A percentile compares a stretch with the other conserved stretches of the same genome.
Conservation (phyloP, 2,797 vertebrate genomes). For the Chelon labrosus region DNA sequence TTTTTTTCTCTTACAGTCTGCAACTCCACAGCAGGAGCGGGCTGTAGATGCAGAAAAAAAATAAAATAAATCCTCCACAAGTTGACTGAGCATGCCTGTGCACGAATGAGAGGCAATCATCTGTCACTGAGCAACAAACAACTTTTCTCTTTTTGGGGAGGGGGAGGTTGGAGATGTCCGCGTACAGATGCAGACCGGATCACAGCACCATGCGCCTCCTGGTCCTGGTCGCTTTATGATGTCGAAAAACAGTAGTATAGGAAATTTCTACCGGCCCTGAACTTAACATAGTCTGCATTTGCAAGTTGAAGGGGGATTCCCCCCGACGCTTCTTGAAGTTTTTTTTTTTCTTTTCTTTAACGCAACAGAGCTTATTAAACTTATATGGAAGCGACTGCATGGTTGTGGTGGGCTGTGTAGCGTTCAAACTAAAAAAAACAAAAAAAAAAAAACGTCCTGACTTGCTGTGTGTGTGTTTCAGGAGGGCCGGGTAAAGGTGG, state of each 20-base stretch:
- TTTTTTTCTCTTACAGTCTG: slow-evolving; percentile 20
- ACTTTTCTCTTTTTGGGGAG: slow-evolving; percentile 46
- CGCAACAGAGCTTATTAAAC: slow-evolving; percentile 24
- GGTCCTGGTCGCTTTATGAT: slow-evolving; percentile 9
- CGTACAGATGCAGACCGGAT: slow-evolving; percentile 30
- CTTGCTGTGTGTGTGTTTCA: slow-evolving; percentile 74
- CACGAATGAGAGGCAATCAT: slow-evolving; percentile 40
- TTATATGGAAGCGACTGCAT: slow-evolving; percentile 33
- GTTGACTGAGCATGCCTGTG: slow-evolving; percentile 54
- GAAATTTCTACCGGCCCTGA: slow-evolving; percentile 69
- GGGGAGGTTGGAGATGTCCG: neutral
- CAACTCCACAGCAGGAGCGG: slow-evolving; percentile 40
- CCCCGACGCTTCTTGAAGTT: slow-evolving; percentile 40
- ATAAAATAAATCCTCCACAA: slow-evolving; percentile 40
- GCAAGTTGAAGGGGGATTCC: slow-evolving; percentile 60
- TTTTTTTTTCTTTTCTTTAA: slow-evolving; percentile 4
- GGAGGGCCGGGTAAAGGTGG: slow-evolving; percentile 96
- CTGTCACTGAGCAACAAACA: slow-evolving; percentile 55
- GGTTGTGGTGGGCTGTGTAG: no score
- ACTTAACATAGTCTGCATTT: slow-evolving; percentile 54
- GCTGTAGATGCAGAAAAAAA: slow-evolving; percentile 19
- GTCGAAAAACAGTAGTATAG: slow-evolving; percentile 37
- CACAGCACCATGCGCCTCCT: slow-evolving; percentile 47
- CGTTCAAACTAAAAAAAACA: no score
- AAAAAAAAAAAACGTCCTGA: slow-evolving; percentile 18